Evolutionary conservation across 2,113 vertebrate genomes (phyloP).

Genomic region (Tachycineta bicolor): DNA sequence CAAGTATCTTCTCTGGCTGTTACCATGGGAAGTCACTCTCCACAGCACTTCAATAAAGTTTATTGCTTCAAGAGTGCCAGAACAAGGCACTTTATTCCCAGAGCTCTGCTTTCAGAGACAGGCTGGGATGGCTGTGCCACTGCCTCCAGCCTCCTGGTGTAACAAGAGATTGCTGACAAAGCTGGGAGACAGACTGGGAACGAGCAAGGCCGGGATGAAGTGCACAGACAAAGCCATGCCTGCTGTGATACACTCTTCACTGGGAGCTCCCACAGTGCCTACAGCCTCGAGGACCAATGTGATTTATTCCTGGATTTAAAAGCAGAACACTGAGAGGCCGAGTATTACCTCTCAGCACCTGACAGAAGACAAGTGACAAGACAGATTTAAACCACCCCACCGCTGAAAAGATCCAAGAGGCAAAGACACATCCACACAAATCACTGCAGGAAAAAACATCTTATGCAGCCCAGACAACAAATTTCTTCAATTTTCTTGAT

Average conservation of each 20-base stretch:
- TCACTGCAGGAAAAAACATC: not conserved
- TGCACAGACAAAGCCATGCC: fast-evolving
- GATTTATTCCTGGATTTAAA: not conserved
- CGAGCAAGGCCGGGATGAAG: not conserved
- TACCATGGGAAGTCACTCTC: not conserved
- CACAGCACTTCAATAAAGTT: not conserved
- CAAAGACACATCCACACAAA: not conserved
- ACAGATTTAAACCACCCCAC: not conserved
- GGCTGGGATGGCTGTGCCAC: not conserved
- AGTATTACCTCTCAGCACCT: not conserved
- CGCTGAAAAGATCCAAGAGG: not conserved
- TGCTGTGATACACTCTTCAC: not conserved
- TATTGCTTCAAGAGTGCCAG: not conserved
- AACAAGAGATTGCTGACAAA: not conserved
- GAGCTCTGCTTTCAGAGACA: not conserved
- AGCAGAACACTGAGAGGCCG: not conserved
- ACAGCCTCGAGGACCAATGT: not conserved
- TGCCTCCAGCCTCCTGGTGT: not conserved
- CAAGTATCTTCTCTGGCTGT: not conserved
- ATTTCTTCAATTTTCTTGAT: not conserved
- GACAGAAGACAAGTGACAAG: not conserved
- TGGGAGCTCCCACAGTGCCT: not conserved
- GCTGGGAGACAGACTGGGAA: not conserved
- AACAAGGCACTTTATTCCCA: not conserved
- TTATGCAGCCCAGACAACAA: not conserved